phyloP scores from a whole-genome alignment of 2,113 vertebrate species.

The Aphyosemion australe region DNA sequence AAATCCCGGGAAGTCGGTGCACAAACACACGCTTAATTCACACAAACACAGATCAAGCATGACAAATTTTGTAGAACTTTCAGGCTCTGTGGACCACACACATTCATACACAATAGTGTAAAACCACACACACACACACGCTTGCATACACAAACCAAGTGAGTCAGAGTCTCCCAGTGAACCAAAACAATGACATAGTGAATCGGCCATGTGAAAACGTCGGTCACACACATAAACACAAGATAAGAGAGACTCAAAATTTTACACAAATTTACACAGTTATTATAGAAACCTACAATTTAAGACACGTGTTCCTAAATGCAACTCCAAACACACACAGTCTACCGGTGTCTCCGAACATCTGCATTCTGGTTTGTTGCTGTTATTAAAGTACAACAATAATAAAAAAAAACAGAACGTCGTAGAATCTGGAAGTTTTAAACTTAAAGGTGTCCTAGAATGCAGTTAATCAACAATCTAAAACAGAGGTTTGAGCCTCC shows the following conservation, averaged over 20 bases:
- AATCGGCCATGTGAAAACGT: constrained; percentile 35
- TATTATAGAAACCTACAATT: background rate
- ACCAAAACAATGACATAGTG: constrained; percentile 60
- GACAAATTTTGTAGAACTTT: background rate
- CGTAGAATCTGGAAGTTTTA: too few species aligned
- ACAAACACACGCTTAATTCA: constrained; percentile 10
- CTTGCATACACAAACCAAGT: constrained; percentile 32
- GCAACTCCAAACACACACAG: background rate
- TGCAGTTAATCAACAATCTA: too few species aligned
- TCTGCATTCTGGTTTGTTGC: background rate
- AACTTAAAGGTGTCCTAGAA: too few species aligned
- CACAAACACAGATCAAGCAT: constrained; percentile 8
- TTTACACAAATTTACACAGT: constrained; percentile 3
- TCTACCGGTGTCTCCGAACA: background rate
- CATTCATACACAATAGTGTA: constrained; percentile 12
- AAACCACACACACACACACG: constrained; percentile 46
- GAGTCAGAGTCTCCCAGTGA: constrained; percentile 41
- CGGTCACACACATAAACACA: constrained; percentile 13
- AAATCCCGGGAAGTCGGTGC: background rate
- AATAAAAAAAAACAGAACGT: too few species aligned
- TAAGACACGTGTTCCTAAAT: background rate
- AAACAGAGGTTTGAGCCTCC: too few species aligned
- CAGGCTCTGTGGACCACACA: constrained; percentile 10
- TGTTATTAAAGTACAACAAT: background rate
- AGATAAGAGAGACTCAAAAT: background rate